Conservation (phyloP, 2,113 vertebrate species). For the Poecile atricapillus region DNA sequence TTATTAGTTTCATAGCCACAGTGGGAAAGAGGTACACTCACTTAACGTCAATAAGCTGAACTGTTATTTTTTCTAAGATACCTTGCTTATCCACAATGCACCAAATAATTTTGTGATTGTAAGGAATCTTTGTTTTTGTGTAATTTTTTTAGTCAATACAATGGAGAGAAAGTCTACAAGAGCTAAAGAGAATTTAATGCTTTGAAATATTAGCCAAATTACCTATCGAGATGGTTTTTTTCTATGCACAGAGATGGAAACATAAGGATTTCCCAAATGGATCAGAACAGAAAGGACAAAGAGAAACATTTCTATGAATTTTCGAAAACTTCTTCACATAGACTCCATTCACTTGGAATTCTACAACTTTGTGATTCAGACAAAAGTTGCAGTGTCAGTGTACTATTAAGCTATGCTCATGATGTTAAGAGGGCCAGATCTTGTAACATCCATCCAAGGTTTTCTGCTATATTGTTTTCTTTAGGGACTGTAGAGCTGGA, state of each 20-base stretch:
- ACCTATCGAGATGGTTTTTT: background rate
- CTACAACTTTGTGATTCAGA: background rate
- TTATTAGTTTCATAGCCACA: background rate
- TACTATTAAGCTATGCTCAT: background rate
- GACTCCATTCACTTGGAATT: background rate
- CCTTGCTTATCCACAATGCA: background rate
- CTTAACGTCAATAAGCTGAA: background rate
- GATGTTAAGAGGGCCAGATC: background rate
- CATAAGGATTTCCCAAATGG: background rate
- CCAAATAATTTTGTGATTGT: background rate
- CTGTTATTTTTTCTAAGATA: background rate
- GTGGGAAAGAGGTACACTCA: background rate
- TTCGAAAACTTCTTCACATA: background rate
- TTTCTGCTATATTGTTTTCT: background rate
- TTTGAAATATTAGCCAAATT: background rate
- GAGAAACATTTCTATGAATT: background rate
- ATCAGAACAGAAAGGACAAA: background rate
- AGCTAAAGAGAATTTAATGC: background rate
- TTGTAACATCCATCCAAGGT: background rate
- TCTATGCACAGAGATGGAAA: background rate
- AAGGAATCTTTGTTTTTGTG: background rate
- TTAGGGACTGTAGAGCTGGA: background rate
- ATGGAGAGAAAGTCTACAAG: background rate
- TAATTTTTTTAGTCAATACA: background rate
- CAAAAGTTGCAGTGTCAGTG: background rate